Evolutionary conservation across 2,797 vertebrate species (phyloP), one percentile per base, ranked within the genome.

Genomic region (Clarias pachynema): DNA sequence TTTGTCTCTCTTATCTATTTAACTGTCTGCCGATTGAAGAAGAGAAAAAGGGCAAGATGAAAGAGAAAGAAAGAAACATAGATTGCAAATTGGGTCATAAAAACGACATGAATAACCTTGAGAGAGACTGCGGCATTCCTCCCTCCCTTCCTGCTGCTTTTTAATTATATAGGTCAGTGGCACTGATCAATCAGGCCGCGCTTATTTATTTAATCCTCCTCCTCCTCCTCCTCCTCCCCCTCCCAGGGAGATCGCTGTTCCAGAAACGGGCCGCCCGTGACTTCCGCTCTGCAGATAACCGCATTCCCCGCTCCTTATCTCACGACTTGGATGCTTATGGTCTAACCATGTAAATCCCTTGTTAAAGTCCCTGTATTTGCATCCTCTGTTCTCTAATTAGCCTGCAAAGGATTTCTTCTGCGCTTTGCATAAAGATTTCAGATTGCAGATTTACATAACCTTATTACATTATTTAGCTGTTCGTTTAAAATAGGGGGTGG

Each of bases 111-210:
- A 90, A 89, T 91, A 90, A 91, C 89, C 90, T 91, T 91, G 89
- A 91, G 87, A 86, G 84, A 88, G 84, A 81, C 88, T 90, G 87
- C 86, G 34, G 82, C 86, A 89, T 86, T 88, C 85, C 85, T 80
- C 80, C 85, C 86, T 79, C 72, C 82, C 74, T 78, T 85, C 31
- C 79, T 37, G 72, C 81, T 77, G 78, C 68, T 83, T 86, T 90
- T 90, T 90, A 90, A 91, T 91, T 90, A 92, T 90, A 90, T 90
- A 91, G 91, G 90, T 90, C 91, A 90, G 86, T 90, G 89, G 86
- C 89, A 87, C 90, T 90, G 91, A 92, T 92, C 91, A 92, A 89
- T 85, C 87, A 85, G 88, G 86, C 83, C 77, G 49, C 83, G 59
- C 81, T 89, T 90, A 91, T 90, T 91, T 91, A 89, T 91, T 91